Evolutionary conservation across 1,140 invertebrate species (phyloP), one percentile per base, ranked within the genome.

Genomic region (Zaprionus inermis): DNA sequence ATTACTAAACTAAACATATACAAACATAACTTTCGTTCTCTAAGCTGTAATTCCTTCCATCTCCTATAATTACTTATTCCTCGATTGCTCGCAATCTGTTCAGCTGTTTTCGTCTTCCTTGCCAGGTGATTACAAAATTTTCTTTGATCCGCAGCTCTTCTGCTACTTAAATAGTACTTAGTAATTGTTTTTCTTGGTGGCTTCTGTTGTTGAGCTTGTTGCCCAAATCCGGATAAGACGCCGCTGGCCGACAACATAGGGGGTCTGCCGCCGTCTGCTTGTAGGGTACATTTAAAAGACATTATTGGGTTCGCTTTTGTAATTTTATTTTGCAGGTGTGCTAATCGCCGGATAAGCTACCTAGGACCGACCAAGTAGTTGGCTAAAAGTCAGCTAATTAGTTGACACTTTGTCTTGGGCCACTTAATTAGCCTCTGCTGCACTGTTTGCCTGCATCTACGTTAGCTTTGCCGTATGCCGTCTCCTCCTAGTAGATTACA

Each of bases 351-450:
- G 77, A 80, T 88, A 69, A 88, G 84, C 81, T 73, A 54, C 20
- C 57, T 67, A 36, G 66, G 76, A 67, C 63, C 51, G 30, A 51
- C 44, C 51, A 52, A 58, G 75, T 61, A 49, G 70, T 64, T 70
- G 76, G 76, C 76, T 76, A 81, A 82, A 89, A 89, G 79, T 80
- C 83, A 76, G 65, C 84, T 88, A 89, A 88, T 88, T 88, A 89
- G 84, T 79, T 79, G 78, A 79, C 84, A 88, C 83, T 88, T 89
- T 88, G 77, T 89, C 77, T 77, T 78, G 79, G 77, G 77, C 77
- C 83, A 89, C 84, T 88, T 88, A 88, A 88, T 88, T 89, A 88
- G 80, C 83, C 64, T 14, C 52, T 54, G 36, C 55, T 59, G 56
- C 28, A 32, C 44, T 14, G 54, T 57, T 36, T 56, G 51, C 57